Evolutionary conservation across 1,140 invertebrate species (phyloP).

Genomic region (Trichoplusia ni): DNA sequence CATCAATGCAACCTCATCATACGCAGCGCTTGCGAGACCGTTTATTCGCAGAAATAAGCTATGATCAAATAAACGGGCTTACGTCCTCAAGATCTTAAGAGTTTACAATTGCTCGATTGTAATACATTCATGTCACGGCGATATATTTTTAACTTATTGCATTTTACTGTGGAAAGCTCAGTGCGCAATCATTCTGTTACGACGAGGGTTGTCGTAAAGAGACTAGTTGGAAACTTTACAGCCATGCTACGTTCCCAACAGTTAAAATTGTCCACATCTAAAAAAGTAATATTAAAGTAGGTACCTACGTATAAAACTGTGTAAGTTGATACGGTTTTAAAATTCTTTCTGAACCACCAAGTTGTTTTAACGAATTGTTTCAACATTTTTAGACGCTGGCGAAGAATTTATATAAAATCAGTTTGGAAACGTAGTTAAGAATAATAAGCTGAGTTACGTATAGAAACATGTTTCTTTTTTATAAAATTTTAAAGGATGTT

Average conservation of each 20-base stretch:
- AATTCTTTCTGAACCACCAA: background rate
- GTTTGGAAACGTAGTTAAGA: too few species aligned
- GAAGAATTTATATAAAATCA: background rate
- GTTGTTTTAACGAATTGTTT: background rate
- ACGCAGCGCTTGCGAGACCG: background rate
- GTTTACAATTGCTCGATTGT: conserved; percentile 24
- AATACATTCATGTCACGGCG: conserved; percentile 47
- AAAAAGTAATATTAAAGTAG: conserved; percentile 41
- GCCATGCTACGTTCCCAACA: conserved; percentile 43
- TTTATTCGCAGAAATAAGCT: background rate
- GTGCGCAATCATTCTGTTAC: conserved; percentile 66
- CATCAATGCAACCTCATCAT: conserved; percentile 31
- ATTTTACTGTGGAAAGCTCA: conserved; percentile 51
- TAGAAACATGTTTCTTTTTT: too few species aligned
- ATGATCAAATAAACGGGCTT: too few species aligned
- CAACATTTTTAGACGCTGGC: background rate
- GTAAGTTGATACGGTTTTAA: background rate
- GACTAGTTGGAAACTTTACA: conserved; percentile 68
- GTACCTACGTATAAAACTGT: background rate
- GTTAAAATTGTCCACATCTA: conserved; percentile 55
- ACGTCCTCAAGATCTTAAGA: too few species aligned
- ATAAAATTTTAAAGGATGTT: too few species aligned
- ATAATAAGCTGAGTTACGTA: too few species aligned
- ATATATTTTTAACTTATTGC: conserved; percentile 54
- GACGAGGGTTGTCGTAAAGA: conserved; percentile 61